Evolutionary conservation across 2,797 vertebrate species (phyloP), one percentile per base, ranked within the genome.

Genomic region (Remorina albescens): DNA sequence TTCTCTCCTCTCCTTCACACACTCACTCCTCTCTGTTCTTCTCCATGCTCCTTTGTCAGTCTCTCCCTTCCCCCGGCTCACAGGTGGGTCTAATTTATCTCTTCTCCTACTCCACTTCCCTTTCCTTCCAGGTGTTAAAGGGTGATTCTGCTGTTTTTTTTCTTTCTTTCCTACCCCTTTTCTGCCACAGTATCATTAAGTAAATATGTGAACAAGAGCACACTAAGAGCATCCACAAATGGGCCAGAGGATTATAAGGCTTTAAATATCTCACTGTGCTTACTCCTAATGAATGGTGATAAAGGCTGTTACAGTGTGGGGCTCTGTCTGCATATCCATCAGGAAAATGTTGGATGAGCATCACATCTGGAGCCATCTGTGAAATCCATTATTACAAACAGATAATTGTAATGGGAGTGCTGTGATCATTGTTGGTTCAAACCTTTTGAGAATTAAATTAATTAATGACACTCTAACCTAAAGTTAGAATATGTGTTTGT

Each of bases 131-230:
- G n/a, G n/a, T n/a, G n/a, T n/a, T n/a, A n/a, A n/a, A n/a, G n/a
- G n/a, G n/a, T n/a, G n/a, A n/a, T n/a, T n/a, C n/a, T n/a, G n/a
- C n/a, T n/a, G n/a, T n/a, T n/a, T n/a, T n/a, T n/a, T n/a, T n/a
- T n/a, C n/a, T n/a, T n/a, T n/a, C n/a, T n/a, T n/a, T n/a, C n/a
- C n/a, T n/a, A n/a, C n/a, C n/a, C n/a, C n/a, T n/a, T n/a, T n/a
- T n/a, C n/a, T n/a, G n/a, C n/a, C n/a, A n/a, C n/a, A n/a, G 28
- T 58, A 76, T 86, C 82, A 88, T 85, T 62, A 81, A 83, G 80
- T 89, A 85, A 89, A 87, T 69, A 74, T 81, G 74, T 83, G 80
- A 88, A 86, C 77, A 77, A 72, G 71, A 71, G 80, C 47, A n/a
- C 64, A 84, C 81, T 82, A 87, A 67, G 74, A 82, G 74, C 50